Conservation (phyloP, 2,797 vertebrate species). For the Sparus aurata region DNA sequence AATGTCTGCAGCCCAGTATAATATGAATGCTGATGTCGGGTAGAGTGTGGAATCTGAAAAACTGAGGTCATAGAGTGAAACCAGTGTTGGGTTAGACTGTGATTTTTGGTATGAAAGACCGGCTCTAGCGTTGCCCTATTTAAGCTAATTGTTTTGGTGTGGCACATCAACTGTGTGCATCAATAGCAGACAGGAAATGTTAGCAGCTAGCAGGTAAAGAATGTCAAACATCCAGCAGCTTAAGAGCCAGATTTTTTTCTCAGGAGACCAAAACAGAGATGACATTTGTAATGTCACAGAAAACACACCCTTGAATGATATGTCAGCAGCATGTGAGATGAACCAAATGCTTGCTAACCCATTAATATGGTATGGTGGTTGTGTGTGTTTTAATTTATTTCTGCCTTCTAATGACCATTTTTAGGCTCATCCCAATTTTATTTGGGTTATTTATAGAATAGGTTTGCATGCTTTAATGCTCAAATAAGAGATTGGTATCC, state of each 20-base stretch:
- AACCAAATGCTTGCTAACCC: no score
- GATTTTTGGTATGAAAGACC: no score
- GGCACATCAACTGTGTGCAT: no score
- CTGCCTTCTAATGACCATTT: neutral
- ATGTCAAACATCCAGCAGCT: neutral
- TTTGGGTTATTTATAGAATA: no score
- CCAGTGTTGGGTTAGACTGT: no score
- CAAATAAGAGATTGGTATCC: no score
- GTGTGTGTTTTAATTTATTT: neutral
- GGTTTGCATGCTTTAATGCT: no score
- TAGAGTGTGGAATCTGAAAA: neutral
- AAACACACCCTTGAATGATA: neutral
- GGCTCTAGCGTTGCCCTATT: no score
- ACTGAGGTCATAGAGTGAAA: no score
- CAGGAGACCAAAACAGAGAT: conserved; percentile 10
- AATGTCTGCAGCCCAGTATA: neutral
- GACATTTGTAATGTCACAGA: neutral
- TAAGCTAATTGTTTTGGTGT: no score
- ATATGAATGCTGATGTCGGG: neutral
- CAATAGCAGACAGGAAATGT: no score
- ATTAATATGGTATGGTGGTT: neutral
- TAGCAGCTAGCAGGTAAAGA: neutral
- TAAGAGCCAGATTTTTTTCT: neutral
- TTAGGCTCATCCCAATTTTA: no score
- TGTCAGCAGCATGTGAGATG: neutral